A percentile compares a stretch with the other conserved stretches of the same genome.
Evolutionary conservation across 2,113 vertebrate genomes (phyloP).

Genomic region (Psilopogon haemacephalus): DNA sequence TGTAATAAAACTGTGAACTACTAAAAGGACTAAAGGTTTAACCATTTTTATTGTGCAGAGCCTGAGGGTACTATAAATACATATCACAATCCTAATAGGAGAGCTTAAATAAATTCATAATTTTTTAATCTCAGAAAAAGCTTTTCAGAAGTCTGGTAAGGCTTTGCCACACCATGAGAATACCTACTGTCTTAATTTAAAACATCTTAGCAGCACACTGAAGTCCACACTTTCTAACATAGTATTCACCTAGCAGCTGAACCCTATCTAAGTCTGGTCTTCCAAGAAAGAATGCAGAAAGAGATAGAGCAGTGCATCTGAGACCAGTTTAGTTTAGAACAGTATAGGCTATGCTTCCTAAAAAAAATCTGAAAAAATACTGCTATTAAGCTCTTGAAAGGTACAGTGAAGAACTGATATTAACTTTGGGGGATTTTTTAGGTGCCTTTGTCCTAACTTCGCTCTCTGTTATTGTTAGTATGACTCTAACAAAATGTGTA

Average conservation of each 20-base stretch:
- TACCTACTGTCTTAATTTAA: not conserved
- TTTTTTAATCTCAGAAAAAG: conserved; percentile 64
- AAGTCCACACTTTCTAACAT: not conserved
- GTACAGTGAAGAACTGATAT: not conserved
- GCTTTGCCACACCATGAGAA: not conserved
- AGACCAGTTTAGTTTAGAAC: not conserved
- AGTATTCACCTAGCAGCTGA: not conserved
- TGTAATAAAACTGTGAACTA: conserved; percentile 79
- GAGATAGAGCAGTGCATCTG: not conserved
- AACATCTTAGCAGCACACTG: not conserved
- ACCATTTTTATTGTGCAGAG: conserved; percentile 73
- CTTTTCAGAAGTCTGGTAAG: conserved; percentile 25
- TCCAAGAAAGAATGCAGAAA: not conserved
- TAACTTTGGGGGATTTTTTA: not conserved
- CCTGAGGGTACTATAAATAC: conserved; percentile 75
- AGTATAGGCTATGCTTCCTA: not conserved
- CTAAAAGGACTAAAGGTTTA: conserved; percentile 81
- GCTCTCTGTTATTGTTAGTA: not conserved
- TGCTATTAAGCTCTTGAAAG: not conserved
- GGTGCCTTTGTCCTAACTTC: not conserved
- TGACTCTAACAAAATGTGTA: not conserved
- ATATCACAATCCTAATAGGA: conserved; percentile 65
- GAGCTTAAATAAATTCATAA: conserved; percentile 68
- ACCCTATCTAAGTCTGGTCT: not conserved
- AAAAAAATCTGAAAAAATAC: not conserved